Base-by-base conservation (phyloP, 1,140 invertebrate genomes). In the Apis cerana region DNA sequence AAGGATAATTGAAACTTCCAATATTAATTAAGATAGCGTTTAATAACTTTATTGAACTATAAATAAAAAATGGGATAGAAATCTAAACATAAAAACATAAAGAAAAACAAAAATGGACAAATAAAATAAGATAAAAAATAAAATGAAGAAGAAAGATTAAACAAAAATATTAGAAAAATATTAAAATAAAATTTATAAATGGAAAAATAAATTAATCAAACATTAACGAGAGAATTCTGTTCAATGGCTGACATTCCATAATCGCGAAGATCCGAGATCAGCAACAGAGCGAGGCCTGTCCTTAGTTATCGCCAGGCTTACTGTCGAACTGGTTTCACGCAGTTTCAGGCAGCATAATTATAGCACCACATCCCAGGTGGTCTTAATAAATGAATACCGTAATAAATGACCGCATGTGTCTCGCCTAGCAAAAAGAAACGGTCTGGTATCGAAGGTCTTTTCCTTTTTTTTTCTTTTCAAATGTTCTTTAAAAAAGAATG, bases 271-370 rank as follows among this genome's bases (percentile, higher is more conserved):
- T 48, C 13, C 54, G 15, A 59, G 33, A 43, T 68, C 48, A 43
- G 50, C 23, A 21, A 56, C 15, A 13, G 12, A 2, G n/a, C 59
- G 2, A 21, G 19, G n/a, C 33, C 17, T 23, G 59, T 21, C 27
- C 56, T 58, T 83, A 71, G n/a, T 72, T 78, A 83, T 83, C 33
- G 58, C 33, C 23, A 33, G n/a, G 76, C 33, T 58, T 69, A 52
- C 69, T 74, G 82, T 83, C 82, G 69, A 83, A 83, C 82, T 83
- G 82, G 82, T 83, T 83, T 83, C 82, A 52, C 62, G 52, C 69
- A 43, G 58, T 62, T 43, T 23, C 74, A 62, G 58, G 19, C 77
- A 68, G 67, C 69, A 54, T 83, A 83, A 83, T 83, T 83, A 67
- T 59, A 67, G n/a, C 81, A 65, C 58, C 58, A 17, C 58, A 50